Percentiles rank a stretch among this genome's conserved stretches.
Evolutionary conservation across 2,888 invertebrate species (phyloP).

Genomic region (Bugula neritina): DNA sequence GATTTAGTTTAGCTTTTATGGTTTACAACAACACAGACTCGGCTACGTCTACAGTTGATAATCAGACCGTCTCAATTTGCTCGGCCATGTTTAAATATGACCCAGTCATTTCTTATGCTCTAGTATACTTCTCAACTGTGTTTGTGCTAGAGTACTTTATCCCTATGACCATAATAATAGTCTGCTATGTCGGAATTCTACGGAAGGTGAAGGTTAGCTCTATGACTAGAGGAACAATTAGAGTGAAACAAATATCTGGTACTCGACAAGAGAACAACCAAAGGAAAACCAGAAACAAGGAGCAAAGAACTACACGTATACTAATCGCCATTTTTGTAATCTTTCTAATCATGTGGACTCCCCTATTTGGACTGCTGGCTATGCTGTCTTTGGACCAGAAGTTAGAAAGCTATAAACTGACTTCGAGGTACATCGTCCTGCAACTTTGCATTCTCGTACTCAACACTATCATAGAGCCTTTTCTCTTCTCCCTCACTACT

Average conservation of each 20-base stretch:
- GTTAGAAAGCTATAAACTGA: not conserved
- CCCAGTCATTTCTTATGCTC: not conserved
- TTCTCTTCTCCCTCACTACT: not conserved
- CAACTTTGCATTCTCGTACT: not conserved
- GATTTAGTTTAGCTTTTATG: not conserved
- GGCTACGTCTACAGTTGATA: not conserved
- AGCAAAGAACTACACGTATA: not conserved
- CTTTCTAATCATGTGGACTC: slow-evolving; percentile 23
- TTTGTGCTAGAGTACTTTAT: slow-evolving; percentile 6
- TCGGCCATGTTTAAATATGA: slow-evolving; percentile 21
- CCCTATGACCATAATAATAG: not conserved
- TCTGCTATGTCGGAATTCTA: not conserved
- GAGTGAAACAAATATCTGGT: too few species aligned
- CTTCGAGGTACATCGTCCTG: not conserved
- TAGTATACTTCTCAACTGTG: not conserved
- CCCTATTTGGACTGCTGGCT: not conserved
- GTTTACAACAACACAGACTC: slow-evolving; percentile 8
- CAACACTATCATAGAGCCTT: slow-evolving; percentile 17
- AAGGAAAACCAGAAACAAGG: not conserved
- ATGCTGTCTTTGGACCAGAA: slow-evolving; percentile 18
- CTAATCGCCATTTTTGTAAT: not conserved
- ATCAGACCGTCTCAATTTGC: slow-evolving; percentile 3
- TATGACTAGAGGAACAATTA: not conserved
- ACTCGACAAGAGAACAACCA: not conserved
- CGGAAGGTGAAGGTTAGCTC: not conserved